These are phyloP conservation scores for Nephrotoma guestfalica DNA, from an alignment of 2,888 invertebrate genomes.

Conservation along the genomic window DNA sequence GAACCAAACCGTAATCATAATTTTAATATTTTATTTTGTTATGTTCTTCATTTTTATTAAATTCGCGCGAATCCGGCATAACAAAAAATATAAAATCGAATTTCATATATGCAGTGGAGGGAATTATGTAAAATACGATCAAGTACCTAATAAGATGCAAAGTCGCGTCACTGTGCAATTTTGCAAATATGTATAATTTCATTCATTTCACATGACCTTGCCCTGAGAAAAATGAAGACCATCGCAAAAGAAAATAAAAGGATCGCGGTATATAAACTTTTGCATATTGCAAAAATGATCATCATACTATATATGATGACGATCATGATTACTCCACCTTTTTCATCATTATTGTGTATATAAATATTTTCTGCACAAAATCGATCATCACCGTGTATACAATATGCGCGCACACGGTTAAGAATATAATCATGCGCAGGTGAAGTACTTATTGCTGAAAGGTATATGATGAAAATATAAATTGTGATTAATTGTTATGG, in stretches of 20 bases:
- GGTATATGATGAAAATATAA: neutral
- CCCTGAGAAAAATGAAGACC: slow-evolving; percentile 1
- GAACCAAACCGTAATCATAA: neutral
- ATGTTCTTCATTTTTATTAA: neutral
- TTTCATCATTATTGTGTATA: neutral
- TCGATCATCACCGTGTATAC: neutral
- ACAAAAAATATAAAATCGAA: neutral
- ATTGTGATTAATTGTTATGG: neutral
- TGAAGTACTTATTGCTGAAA: neutral
- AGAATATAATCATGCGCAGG: neutral
- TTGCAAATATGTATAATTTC: neutral
- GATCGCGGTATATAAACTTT: neutral
- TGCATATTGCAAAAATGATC: neutral
- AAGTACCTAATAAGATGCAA: neutral
- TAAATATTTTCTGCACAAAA: neutral
- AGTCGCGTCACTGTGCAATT: neutral
- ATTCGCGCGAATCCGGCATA: neutral
- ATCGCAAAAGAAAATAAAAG: slow-evolving; percentile 4
- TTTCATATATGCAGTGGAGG: neutral
- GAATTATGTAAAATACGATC: neutral
- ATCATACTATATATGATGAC: neutral
- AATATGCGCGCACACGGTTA: neutral
- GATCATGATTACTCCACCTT: neutral
- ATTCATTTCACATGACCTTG: slow-evolving; percentile 12
- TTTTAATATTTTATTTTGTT: neutral